Evolutionary conservation across 2,113 vertebrate genomes (phyloP).

Genomic region (Heterotilapia buettikoferi): DNA sequence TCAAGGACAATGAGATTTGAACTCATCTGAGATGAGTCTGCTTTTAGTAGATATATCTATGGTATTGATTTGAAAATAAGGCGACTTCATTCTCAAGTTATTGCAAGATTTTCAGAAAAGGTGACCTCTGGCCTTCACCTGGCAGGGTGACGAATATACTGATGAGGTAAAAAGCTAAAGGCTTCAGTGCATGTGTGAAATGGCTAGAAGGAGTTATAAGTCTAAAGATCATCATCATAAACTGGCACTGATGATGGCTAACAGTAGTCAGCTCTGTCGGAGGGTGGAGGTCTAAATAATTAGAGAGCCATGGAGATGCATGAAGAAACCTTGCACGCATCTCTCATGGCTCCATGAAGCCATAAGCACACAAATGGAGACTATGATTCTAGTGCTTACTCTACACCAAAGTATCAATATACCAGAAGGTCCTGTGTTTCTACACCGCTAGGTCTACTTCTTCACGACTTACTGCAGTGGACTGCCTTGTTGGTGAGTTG

Average conservation of each 20-base stretch:
- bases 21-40: neutral
- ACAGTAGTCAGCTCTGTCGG: neutral
- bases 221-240: neutral
- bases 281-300: neutral
- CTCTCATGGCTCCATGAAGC: neutral
- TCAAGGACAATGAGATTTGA: neutral
- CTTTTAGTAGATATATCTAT: neutral
- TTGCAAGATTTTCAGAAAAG: neutral
- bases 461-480: slow-evolving; percentile 69
- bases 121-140: neutral
- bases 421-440: neutral
- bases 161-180: neutral
- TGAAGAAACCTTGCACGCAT: neutral
- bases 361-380: neutral
- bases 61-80: neutral
- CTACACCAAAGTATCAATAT: neutral
- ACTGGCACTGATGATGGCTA: neutral
- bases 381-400: neutral
- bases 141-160: neutral
- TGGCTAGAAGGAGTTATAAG: neutral
- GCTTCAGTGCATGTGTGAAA: neutral
- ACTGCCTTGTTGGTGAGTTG: slow-evolving; percentile 65
- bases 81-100: neutral
- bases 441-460: neutral
- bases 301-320: neutral